phyloP scores from a whole-genome alignment of 2,888 invertebrate genomes.

The Linyphia triangularis region DNA sequence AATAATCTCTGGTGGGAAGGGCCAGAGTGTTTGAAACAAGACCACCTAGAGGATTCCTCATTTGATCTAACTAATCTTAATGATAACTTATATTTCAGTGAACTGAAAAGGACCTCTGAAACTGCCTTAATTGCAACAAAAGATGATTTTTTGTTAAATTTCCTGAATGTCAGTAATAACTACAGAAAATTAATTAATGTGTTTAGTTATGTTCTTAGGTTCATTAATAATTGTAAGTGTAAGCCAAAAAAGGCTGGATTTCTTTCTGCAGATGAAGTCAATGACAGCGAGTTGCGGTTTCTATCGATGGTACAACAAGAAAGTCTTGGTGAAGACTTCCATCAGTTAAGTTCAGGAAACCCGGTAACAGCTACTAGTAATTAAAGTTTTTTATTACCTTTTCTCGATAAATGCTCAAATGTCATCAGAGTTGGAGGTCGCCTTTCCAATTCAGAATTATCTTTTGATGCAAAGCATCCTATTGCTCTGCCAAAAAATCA shows the following conservation, averaged over 20 bases:
- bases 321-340: neutral
- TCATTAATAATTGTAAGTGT: neutral
- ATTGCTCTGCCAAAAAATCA: conserved; percentile 1
- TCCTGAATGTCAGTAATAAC: neutral
- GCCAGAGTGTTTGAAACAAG: no score
- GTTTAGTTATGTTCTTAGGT: neutral
- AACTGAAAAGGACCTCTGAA: neutral
- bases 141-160: neutral
- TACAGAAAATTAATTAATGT: neutral
- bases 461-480: neutral
- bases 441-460: neutral
- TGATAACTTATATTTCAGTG: neutral
- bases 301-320: neutral
- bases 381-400: neutral
- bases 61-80: no score
- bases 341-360: neutral
- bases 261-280: neutral
- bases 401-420: neutral
- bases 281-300: neutral
- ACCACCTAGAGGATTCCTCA: no score
- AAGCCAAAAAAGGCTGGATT: neutral
- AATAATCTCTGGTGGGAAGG: no score
- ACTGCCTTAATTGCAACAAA: neutral
- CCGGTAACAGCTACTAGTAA: neutral
- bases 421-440: conserved; percentile 20